A percentile compares a stretch with the other conserved stretches of the same genome.
Conservation (phyloP, 1,140 invertebrate species). For the Hestina assimilis region DNA sequence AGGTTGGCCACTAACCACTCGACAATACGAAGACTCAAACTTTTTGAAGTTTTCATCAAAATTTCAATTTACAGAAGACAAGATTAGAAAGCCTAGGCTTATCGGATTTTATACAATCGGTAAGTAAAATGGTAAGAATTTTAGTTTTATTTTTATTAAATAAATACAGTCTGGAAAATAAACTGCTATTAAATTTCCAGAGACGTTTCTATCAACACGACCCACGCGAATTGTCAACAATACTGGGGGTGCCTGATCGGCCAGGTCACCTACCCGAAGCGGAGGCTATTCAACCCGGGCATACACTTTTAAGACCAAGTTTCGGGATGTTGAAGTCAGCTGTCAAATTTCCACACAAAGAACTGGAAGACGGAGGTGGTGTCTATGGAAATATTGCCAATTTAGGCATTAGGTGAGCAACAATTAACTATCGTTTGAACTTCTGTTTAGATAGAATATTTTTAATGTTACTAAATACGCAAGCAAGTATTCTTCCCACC, state of each 20-base stretch:
- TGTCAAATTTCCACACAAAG: slow-evolving; percentile 59
- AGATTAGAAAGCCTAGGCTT: slow-evolving; percentile 16
- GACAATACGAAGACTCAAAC: no score
- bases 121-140: slow-evolving; percentile 11
- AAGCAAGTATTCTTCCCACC: no score
- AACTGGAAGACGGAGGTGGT: slow-evolving; percentile 45
- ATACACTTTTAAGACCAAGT: slow-evolving; percentile 55
- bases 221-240: slow-evolving; percentile 31
- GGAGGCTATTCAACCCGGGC: slow-evolving; percentile 57
- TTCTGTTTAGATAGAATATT: background rate
- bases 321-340: slow-evolving; percentile 62
- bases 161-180: no score
- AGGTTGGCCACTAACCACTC: no score
- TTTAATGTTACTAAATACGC: no score
- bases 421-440: no score
- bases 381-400: slow-evolving; percentile 57
- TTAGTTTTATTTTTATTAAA: no score
- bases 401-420: slow-evolving; percentile 50
- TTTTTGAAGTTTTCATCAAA: no score
- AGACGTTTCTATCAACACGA: slow-evolving; percentile 41
- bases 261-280: slow-evolving; percentile 56
- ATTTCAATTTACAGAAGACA: slow-evolving; percentile 29
- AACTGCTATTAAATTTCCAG: slow-evolving; percentile 36
- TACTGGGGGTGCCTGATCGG: slow-evolving; percentile 41
- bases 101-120: slow-evolving; percentile 1